Evolutionary conservation across 2,797 vertebrate genomes (phyloP).

Genomic region (Myiothlypis coronata): DNA sequence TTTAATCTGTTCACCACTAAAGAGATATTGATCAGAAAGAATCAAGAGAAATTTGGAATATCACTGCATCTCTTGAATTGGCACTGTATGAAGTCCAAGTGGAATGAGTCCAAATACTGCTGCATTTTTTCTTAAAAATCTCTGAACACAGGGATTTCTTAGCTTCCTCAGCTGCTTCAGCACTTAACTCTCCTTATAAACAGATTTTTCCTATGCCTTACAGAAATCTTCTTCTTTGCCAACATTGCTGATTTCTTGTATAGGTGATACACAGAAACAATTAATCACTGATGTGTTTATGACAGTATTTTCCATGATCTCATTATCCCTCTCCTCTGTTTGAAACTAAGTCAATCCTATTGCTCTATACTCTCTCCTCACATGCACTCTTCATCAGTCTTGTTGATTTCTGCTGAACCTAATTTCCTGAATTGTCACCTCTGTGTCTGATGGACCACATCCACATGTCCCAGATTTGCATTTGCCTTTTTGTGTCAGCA

Average conservation of each 20-base stretch:
- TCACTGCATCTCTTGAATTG: background rate
- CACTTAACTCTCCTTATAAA: background rate
- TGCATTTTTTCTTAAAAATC: background rate
- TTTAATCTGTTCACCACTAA: background rate
- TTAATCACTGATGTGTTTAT: conserved; percentile 5
- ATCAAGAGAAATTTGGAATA: background rate
- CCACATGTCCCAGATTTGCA: background rate
- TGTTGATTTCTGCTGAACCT: background rate
- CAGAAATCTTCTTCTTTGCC: background rate
- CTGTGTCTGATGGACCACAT: background rate
- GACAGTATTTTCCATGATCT: background rate
- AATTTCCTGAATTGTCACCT: background rate
- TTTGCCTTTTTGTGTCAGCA: background rate
- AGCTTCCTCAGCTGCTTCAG: background rate
- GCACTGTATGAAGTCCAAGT: background rate
- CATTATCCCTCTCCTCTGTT: background rate
- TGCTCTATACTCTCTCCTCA: background rate
- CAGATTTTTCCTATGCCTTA: background rate
- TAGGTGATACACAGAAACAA: background rate
- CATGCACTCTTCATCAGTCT: background rate
- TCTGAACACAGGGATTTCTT: background rate
- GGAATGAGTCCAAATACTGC: background rate
- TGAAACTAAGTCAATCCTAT: background rate
- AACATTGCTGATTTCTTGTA: background rate
- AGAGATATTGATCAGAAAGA: background rate